These are phyloP conservation scores for Neomicropteryx cornuta DNA, from an alignment of 1,140 invertebrate genomes.

Conservation along the genomic window DNA sequence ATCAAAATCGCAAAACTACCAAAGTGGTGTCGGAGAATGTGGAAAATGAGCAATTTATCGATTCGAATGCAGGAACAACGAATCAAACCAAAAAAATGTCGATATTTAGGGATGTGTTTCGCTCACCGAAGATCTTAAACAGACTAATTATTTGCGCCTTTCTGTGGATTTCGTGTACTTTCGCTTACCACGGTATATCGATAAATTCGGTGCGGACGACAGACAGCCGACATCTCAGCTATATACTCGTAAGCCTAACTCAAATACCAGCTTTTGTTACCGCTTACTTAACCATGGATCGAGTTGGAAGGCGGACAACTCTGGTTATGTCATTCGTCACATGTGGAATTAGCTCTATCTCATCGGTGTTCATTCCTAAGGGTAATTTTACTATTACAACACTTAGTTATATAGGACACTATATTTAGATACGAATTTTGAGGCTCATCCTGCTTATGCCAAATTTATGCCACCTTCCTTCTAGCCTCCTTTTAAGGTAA, in stretches of 20 bases:
- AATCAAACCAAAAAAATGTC: slow-evolving; percentile 20
- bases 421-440: no score
- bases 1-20: slow-evolving; percentile 52
- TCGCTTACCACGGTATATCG: slow-evolving; percentile 74
- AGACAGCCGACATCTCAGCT: slow-evolving; percentile 55
- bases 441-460: no score
- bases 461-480: no score
- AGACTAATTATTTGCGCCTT: slow-evolving; percentile 55
- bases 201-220: slow-evolving; percentile 67
- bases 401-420: no score
- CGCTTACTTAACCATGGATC: slow-evolving; percentile 50
- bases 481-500: no score
- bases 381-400: slow-evolving; percentile 26
- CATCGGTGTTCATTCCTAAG: slow-evolving; percentile 34
- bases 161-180: slow-evolving; percentile 59
- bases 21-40: slow-evolving; percentile 44
- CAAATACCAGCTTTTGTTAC: slow-evolving; percentile 64
- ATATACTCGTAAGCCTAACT: slow-evolving; percentile 53
- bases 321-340: slow-evolving; percentile 26
- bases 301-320: slow-evolving; percentile 46
- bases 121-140: slow-evolving; percentile 47
- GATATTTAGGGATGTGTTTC: slow-evolving; percentile 31
- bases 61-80: slow-evolving; percentile 24
- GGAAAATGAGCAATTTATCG: slow-evolving; percentile 37
- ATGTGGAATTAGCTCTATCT: slow-evolving; percentile 27